Base-by-base conservation (phyloP, 2,113 vertebrate genomes). In the Pelecanoides urinatrix region DNA sequence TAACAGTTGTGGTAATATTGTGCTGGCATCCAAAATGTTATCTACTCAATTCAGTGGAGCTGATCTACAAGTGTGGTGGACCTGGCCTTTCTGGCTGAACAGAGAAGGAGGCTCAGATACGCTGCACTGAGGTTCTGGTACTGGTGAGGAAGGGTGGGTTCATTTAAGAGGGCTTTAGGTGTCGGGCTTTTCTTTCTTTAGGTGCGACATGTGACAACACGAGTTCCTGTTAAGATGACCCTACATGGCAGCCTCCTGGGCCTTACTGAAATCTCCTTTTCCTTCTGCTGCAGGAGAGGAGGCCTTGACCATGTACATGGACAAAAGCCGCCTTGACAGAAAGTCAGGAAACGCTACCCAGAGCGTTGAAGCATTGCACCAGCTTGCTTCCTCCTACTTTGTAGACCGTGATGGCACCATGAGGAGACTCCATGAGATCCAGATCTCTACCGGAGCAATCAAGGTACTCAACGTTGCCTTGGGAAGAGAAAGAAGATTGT, bases 221-320 rank as follows among this genome's bases (percentile, higher is more conserved):
- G 7, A 29, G 6, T 34, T 85, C 34, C 71, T 80, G 63, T 17
- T 45, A 5, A 63, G 40, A 13, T 18, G 50, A 36, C 27, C 20
- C 70, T 42, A 19, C 11, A 1, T 4, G 27, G 47, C 32, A 82
- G 26, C 11, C 38, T 88, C 50, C 29, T 18, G 59, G 38, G 22
- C 32, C 26, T 42, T 29, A 45, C 52, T 95, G 75, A 84, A 68
- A 82, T 56, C 47, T 68, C n/a, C 50, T 92, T 83, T 66, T 88
- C 45, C 76, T 88, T 95, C 61, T 85, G 26, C 18, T 68, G 66
- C 96, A 99, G 99, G 99, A 92, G 99, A 99, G 95, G 99, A 99
- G 96, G 99, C 99, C 32, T 98, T 99, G 98, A 99, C 99, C 79
- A 99, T 99, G 99, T 99, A 99, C 95, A 99, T 99, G 99, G 99